Conservation (phyloP, 2,797 vertebrate genomes). For the Etheostoma perlongum region DNA sequence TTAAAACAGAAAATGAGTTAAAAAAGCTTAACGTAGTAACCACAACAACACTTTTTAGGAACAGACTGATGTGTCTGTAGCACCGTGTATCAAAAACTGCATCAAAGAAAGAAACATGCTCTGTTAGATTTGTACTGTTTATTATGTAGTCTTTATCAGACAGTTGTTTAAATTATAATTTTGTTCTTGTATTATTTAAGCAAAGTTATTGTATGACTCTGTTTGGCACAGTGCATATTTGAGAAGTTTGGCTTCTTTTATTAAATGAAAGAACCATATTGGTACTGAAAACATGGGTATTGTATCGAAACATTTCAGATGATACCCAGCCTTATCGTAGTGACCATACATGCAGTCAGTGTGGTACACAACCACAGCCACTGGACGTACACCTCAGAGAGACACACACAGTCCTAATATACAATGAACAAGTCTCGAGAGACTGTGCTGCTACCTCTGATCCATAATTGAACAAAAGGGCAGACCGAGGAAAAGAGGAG, state of each 20-base stretch:
- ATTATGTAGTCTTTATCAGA: neutral
- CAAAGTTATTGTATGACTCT: neutral
- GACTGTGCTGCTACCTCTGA: slow-evolving; percentile 64
- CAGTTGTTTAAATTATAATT: neutral
- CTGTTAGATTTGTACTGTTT: neutral
- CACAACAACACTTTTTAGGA: neutral
- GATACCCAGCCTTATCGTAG: neutral
- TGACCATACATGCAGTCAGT: slow-evolving; percentile 14
- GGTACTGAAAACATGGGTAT: neutral
- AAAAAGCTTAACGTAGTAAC: neutral
- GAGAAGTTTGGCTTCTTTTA: neutral
- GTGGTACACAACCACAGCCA: slow-evolving; percentile 31
- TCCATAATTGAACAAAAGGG: slow-evolving; percentile 81
- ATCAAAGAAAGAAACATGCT: neutral
- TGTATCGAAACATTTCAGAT: neutral
- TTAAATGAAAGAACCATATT: neutral
- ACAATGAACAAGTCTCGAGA: slow-evolving; percentile 58
- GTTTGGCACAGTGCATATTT: neutral
- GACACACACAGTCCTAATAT: slow-evolving; percentile 41
- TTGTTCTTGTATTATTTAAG: neutral
- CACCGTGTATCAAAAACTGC: neutral
- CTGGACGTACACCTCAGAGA: slow-evolving; percentile 26
- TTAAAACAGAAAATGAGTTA: slow-evolving; percentile 13
- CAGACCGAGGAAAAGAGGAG: slow-evolving; percentile 57
- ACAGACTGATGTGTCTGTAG: neutral